phyloP scores from a whole-genome alignment of 2,797 vertebrate genomes.

The Caiman crocodilus region DNA sequence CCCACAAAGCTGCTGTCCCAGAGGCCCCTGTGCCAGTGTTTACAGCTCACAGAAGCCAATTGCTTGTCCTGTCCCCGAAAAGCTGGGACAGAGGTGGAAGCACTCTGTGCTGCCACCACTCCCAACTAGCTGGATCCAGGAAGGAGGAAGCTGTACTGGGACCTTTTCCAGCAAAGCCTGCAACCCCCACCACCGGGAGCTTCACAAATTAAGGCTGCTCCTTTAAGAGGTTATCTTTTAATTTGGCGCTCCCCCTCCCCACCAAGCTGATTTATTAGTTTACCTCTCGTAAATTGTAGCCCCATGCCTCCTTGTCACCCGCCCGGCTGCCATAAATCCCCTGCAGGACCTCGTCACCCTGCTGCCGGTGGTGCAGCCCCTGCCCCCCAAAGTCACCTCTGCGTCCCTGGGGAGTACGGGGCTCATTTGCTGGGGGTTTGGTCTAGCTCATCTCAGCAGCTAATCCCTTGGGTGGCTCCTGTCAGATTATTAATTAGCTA shows the following conservation, averaged over 20 bases:
- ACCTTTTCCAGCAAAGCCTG: background rate
- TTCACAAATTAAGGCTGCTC: conserved; percentile 45
- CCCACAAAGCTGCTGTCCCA: background rate
- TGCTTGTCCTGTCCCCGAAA: background rate
- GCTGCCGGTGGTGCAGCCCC: conserved; percentile 53
- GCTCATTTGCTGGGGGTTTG: conserved; percentile 84
- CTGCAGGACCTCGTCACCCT: conserved; percentile 59
- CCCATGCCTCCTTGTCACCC: conserved; percentile 41
- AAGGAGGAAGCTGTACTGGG: background rate
- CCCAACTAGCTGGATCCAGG: fast-evolving
- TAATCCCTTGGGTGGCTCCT: conserved; percentile 88
- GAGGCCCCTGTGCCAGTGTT: background rate
- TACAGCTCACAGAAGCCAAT: background rate
- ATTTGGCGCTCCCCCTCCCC: conserved; percentile 60
- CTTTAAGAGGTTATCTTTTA: conserved; percentile 61
- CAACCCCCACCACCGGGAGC: background rate
- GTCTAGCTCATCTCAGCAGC: conserved; percentile 81
- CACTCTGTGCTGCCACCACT: background rate
- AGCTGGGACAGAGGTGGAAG: background rate
- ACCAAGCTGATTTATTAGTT: conserved; percentile 72
- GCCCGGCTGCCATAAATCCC: conserved; percentile 69
- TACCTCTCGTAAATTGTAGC: conserved; percentile 68
- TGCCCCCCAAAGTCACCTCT: conserved; percentile 82
- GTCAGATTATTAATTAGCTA: conserved; percentile 91
- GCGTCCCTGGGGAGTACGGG: conserved; percentile 76